Conservation (phyloP, 53 echinoderm and acorn worm species). For the Hippasteria phrygiana region DNA sequence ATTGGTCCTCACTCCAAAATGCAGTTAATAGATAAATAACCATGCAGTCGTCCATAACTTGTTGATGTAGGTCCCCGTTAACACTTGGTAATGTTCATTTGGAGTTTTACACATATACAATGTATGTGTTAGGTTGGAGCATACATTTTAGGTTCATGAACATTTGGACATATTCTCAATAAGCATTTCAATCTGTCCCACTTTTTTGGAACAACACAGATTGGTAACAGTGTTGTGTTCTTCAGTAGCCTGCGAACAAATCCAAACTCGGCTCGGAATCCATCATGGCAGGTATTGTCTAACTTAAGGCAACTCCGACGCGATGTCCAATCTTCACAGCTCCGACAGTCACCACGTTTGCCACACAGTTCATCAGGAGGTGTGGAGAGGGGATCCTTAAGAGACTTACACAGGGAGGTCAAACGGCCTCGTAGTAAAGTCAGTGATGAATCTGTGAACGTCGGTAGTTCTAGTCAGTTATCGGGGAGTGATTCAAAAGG, state of each 20-base stretch:
- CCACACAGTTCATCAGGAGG: neutral
- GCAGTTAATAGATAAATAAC: too few relatives aligned
- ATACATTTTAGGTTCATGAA: too few relatives aligned
- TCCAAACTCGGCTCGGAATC: neutral
- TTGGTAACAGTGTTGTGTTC: conserved; percentile 56
- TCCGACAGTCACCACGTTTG: neutral
- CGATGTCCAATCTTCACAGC: neutral
- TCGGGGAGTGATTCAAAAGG: neutral
- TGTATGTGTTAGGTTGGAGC: too few relatives aligned
- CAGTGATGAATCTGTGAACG: neutral
- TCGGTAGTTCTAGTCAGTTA: neutral
- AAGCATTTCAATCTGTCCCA: neutral
- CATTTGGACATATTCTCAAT: too few relatives aligned
- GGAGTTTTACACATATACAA: too few relatives aligned
- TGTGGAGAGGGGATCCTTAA: conserved; percentile 31
- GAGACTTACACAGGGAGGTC: conserved; percentile 1
- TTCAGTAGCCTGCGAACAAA: conserved; percentile 33
- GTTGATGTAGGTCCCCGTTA: too few relatives aligned
- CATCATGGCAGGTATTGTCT: neutral
- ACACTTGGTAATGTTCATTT: too few relatives aligned
- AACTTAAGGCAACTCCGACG: neutral
- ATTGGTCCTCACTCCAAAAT: too few relatives aligned
- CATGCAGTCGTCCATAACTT: too few relatives aligned
- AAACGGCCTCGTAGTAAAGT: conserved; percentile 24
- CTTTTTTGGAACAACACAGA: conserved; percentile 1